Evolutionary conservation across 1,140 invertebrate genomes (phyloP).

Genomic region (Copidosoma floridanum): DNA sequence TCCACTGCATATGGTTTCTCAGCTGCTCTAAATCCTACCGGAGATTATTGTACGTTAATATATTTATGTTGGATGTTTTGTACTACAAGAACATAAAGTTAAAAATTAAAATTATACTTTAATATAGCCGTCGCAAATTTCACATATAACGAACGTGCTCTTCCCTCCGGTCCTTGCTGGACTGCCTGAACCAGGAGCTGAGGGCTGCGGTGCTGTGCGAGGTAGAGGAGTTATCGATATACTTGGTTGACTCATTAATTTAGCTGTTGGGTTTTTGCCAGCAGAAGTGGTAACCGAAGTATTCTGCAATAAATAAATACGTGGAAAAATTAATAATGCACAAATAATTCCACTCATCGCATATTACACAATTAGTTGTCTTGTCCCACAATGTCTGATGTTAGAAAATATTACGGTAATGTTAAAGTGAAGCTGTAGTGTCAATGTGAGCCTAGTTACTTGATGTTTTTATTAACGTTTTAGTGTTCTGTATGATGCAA

Average conservation of each 20-base stretch:
- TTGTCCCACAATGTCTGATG: neutral
- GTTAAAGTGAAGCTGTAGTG: constrained; percentile 16
- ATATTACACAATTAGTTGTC: neutral
- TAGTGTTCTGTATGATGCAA: constrained; percentile 5
- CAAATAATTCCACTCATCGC: neutral
- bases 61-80: too few relatives aligned
- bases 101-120: constrained; percentile 59
- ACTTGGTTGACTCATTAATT: constrained; percentile 73
- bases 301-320: constrained; percentile 51
- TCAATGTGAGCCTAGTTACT: constrained; percentile 2
- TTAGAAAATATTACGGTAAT: constrained; percentile 10
- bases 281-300: constrained; percentile 52
- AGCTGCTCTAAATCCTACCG: constrained; percentile 86
- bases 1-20: constrained; percentile 93
- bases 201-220: constrained; percentile 59
- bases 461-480: constrained; percentile 5
- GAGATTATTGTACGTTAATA: neutral
- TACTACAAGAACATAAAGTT: neutral
- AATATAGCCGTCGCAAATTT: constrained; percentile 93
- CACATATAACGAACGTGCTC: constrained; percentile 87
- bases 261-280: constrained; percentile 54
- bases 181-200: constrained; percentile 51
- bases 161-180: constrained; percentile 62
- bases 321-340: neutral
- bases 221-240: constrained; percentile 89